Evolutionary conservation across 2,113 vertebrate genomes (phyloP).

Genomic region (Myrmecophaga tridactyla): DNA sequence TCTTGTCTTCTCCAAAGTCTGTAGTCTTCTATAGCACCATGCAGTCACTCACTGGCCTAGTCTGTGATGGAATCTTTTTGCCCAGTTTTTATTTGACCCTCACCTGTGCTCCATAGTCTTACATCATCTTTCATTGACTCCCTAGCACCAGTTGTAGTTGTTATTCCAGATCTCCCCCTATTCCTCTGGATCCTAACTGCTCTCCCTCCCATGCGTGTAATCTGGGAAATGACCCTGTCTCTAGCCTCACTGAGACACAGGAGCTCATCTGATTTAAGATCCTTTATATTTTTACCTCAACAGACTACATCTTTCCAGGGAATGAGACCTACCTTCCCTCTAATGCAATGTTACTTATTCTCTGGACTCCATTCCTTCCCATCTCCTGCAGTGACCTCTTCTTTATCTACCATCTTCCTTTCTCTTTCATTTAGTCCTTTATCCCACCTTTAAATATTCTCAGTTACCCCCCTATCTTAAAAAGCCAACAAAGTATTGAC

Average conservation of each 20-base stretch:
- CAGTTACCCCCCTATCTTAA: background rate
- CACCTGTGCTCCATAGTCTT: no score
- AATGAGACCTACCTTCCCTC: background rate
- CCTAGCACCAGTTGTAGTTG: background rate
- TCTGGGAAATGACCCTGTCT: background rate
- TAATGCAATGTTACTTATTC: background rate
- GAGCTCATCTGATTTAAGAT: background rate
- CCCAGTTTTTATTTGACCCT: background rate
- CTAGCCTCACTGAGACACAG: background rate
- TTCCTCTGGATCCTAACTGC: background rate
- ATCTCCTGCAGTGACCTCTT: background rate
- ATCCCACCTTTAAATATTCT: background rate
- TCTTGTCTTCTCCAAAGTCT: background rate
- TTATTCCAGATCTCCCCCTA: background rate
- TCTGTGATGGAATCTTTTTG: background rate
- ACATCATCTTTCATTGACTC: background rate
- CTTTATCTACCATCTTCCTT: background rate
- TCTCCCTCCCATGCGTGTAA: background rate
- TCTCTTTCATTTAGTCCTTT: background rate
- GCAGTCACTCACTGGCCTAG: background rate
- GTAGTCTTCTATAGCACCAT: background rate
- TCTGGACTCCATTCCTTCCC: background rate
- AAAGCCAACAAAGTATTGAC: background rate
- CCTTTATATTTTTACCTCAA: background rate
- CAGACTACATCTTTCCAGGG: background rate